A percentile compares a stretch with the other conserved stretches of the same genome.
Evolutionary conservation across 2,113 vertebrate species (phyloP).

Genomic region (Hystrix cristata): DNA sequence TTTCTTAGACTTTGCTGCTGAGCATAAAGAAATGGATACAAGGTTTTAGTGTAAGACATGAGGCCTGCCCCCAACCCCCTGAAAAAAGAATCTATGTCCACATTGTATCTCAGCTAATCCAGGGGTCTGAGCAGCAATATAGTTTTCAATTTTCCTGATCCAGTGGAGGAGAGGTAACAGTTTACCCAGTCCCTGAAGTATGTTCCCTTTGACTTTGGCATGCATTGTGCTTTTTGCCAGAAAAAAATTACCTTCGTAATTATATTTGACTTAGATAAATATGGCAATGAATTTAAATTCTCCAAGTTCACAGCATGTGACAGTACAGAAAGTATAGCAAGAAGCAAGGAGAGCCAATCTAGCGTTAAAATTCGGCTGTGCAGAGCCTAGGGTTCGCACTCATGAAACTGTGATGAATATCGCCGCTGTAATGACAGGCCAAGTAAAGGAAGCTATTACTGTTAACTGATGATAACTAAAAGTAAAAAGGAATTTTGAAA

Average conservation of each 20-base stretch:
- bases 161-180: neutral
- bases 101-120: neutral
- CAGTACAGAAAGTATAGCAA: neutral
- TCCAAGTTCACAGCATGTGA: neutral
- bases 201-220: constrained; percentile 41
- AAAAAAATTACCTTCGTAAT: constrained; percentile 42
- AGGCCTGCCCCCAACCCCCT: neutral
- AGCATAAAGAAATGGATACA: neutral
- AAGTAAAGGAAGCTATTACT: neutral
- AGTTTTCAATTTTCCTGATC: neutral
- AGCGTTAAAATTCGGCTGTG: neutral
- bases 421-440: neutral
- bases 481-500: neutral
- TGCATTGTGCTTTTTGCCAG: neutral
- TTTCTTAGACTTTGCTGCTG: neutral
- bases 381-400: neutral
- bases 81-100: neutral
- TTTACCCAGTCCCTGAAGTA: neutral
- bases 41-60: neutral
- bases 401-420: neutral
- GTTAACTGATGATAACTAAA: neutral
- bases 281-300: constrained; percentile 15
- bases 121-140: neutral
- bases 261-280: constrained; percentile 48
- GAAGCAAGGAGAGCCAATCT: neutral